Percentiles rank a stretch among this genome's conserved stretches.
phyloP scores from a whole-genome alignment of 2,113 vertebrate genomes.

The Gymnobelideus leadbeateri region DNA sequence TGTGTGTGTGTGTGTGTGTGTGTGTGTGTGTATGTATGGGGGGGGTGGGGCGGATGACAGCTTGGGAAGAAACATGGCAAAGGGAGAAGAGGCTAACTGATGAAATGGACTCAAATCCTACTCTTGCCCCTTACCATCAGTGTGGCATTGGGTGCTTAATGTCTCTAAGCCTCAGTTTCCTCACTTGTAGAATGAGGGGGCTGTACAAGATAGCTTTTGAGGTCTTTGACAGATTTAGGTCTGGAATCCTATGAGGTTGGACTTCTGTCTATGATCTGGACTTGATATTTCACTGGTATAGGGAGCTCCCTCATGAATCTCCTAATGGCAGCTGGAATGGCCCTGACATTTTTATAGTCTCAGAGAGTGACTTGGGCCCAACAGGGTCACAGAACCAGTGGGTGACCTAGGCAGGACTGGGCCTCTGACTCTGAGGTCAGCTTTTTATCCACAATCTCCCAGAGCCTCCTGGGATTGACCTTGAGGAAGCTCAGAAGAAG shows the following conservation, averaged over 20 bases:
- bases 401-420: background rate
- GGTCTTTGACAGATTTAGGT: background rate
- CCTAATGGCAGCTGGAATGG: background rate
- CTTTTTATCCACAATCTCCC: background rate
- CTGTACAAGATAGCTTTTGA: background rate
- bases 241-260: background rate
- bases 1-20: no score
- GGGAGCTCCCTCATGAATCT: background rate
- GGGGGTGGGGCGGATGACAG: no score
- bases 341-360: background rate
- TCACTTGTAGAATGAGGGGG: background rate
- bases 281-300: background rate
- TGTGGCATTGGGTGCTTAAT: background rate
- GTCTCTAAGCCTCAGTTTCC: background rate
- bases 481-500: constrained; percentile 24
- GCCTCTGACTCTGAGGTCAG: background rate
- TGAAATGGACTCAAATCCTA: background rate
- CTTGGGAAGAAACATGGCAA: no score
- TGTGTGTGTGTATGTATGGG: no score
- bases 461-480: background rate
- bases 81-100: background rate
- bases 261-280: background rate
- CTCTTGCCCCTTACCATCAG: background rate
- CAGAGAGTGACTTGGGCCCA: no score
- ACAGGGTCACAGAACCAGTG: background rate